A percentile compares a stretch with the other conserved stretches of the same genome.
These are phyloP conservation scores for Cataglyphis cursor DNA, from an alignment of 2,888 invertebrate species.

Conservation along the genomic window DNA sequence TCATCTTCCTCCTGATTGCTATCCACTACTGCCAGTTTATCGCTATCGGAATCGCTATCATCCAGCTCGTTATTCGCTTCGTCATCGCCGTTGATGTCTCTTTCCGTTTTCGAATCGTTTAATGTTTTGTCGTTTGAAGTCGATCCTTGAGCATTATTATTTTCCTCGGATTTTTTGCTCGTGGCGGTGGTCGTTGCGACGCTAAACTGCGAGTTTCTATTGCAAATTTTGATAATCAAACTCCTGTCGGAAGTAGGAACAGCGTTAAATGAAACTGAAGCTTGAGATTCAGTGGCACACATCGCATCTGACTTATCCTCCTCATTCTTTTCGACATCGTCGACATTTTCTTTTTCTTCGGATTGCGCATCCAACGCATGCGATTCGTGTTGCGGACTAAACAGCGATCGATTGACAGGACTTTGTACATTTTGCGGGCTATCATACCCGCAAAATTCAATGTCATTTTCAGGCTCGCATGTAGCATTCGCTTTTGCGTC, in stretches of 20 bases:
- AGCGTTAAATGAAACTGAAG: constrained; percentile 79
- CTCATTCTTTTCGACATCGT: constrained; percentile 38
- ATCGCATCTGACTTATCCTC: constrained; percentile 33
- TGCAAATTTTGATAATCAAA: constrained; percentile 85
- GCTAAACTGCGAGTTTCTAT: constrained; percentile 84
- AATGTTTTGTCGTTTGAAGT: constrained; percentile 69
- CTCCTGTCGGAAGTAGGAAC: constrained; percentile 82
- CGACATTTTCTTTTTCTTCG: constrained; percentile 83
- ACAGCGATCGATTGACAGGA: constrained; percentile 72
- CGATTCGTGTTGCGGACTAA: constrained; percentile 76
- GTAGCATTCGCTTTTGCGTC: constrained; percentile 51
- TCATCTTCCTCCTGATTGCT: constrained; percentile 74
- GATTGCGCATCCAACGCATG: constrained; percentile 86
- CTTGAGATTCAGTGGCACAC: constrained; percentile 73
- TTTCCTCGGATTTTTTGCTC: constrained; percentile 80
- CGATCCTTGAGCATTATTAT: constrained; percentile 80
- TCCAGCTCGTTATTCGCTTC: constrained; percentile 73
- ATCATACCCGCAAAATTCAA: constrained; percentile 63
- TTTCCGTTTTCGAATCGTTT: constrained; percentile 70
- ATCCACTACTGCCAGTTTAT: constrained; percentile 80
- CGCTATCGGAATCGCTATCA: constrained; percentile 83
- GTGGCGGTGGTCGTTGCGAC: constrained; percentile 75
- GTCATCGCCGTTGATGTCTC: constrained; percentile 70
- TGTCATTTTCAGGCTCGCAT: constrained; percentile 61
- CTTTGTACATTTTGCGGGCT: constrained; percentile 56